These are phyloP conservation scores for Scaptomyza hsui DNA, from an alignment of 1,140 invertebrate species.

Conservation along the genomic window DNA sequence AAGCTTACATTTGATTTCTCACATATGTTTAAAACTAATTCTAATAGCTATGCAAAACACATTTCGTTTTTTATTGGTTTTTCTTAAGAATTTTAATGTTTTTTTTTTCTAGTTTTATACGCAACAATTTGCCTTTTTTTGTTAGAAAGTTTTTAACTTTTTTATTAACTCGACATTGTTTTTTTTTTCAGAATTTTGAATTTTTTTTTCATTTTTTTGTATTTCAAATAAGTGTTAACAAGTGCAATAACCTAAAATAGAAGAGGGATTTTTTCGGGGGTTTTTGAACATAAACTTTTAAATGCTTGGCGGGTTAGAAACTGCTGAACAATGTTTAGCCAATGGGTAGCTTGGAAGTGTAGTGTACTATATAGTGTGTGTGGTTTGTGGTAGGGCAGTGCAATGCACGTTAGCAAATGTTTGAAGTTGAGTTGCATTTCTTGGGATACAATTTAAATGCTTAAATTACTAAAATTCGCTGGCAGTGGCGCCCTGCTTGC, in stretches of 20 bases:
- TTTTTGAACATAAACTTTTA: conserved; percentile 58
- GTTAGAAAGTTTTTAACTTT: conserved; percentile 77
- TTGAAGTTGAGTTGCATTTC: conserved; percentile 46
- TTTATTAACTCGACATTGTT: conserved; percentile 62
- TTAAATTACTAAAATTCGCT: conserved; percentile 76
- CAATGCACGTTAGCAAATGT: conserved; percentile 34
- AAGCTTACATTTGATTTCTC: conserved; percentile 80
- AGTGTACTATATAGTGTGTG: not conserved
- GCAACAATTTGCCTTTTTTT: conserved; percentile 46
- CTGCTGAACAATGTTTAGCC: conserved; percentile 23
- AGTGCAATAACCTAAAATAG: conserved; percentile 65
- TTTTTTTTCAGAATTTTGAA: conserved; percentile 44
- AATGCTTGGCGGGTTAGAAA: conserved; percentile 63
- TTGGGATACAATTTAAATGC: conserved; percentile 55
- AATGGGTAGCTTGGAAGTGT: conserved; percentile 21
- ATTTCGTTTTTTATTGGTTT: conserved; percentile 58
- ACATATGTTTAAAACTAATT: conserved; percentile 72
- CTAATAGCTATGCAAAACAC: conserved; percentile 78
- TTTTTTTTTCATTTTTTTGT: conserved; percentile 52
- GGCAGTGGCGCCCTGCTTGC: conserved; percentile 63
- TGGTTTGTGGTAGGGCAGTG: conserved; percentile 44
- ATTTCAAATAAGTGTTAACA: conserved; percentile 71
- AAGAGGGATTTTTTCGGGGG: conserved; percentile 20
- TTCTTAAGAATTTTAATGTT: conserved; percentile 43
- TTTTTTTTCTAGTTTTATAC: conserved; percentile 49